Percentiles rank a stretch among this genome's conserved stretches.
Conservation (phyloP, 2,797 vertebrate species). For the Gallirallus australis region DNA sequence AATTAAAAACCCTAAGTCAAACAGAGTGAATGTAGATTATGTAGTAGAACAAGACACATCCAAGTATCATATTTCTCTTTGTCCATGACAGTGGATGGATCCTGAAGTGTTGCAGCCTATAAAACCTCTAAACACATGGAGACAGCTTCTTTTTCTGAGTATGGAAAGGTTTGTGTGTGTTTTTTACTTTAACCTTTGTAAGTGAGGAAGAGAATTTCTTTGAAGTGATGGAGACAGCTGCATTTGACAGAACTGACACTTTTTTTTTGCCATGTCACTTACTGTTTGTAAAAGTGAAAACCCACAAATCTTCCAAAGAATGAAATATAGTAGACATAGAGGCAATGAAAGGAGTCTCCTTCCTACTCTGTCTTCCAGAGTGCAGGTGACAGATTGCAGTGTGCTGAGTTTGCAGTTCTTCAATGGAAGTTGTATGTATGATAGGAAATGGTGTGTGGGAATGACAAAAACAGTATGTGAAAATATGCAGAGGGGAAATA, state of each 20-base stretch:
- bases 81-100: background rate
- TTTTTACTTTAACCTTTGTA: background rate
- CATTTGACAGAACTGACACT: background rate
- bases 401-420: background rate
- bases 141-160: background rate
- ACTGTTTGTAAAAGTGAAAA: background rate
- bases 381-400: background rate
- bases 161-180: background rate
- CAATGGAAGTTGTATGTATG: rapidly evolving
- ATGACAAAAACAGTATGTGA: background rate
- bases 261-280: background rate
- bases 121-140: background rate
- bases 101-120: rapidly evolving
- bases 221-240: background rate
- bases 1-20: background rate
- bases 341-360: background rate
- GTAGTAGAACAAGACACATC: background rate
- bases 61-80: background rate
- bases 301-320: background rate
- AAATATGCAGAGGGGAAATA: background rate
- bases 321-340: background rate
- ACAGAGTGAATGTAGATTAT: background rate
- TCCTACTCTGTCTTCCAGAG: background rate
- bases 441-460: background rate
- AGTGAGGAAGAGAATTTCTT: background rate